Evolutionary conservation across 92 coral and sea anemone genomes (phyloP), one percentile per base, ranked within the genome.

Genomic region (Porites evermanni): DNA sequence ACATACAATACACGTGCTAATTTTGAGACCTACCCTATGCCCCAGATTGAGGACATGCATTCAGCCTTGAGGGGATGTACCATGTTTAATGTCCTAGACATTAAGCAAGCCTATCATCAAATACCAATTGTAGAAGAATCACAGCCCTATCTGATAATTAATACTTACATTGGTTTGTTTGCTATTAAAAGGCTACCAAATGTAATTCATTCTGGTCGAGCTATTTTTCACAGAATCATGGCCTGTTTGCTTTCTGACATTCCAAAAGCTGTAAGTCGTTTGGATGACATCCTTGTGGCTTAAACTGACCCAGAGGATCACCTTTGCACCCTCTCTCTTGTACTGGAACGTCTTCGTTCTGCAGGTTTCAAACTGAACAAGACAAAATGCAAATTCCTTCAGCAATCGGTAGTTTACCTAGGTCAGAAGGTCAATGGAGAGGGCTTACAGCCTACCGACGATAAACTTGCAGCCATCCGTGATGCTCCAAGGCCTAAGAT

Each of bases 61-160:
- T 83, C 85, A 26, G 91, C 87, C 13, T 70, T 90, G 86, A 54
- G 60, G 13, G 60, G 60, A 13, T 54, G 60, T 7, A 7, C 11
- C 74, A 84, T 74, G 79, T 88, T 58, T 29, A 29, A 29, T 29
- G 32, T 29, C 32, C 59, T 88, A 52, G 92, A 91, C 72, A 83
- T 88, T 17, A 84, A 85, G 26, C 87, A 88, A 66, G 94, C 92
- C 12, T 91, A 91, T 88, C 91, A 79, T 58, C 92, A 88, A 61
- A 80, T 92, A 53, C 95, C 92, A 24, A 50, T 88, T 38, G 29
- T 92, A 50, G 29, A 53, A 60, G 92, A 88, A 47, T 92, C 95
- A 1, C 74, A 69, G 13, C 4, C 19, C 3, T 24, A 69, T 10
- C 74, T 69, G 6, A 69, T n/a, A 6, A 69, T 24, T 26, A 26